Evolutionary conservation across 1,140 invertebrate genomes (phyloP).

Genomic region (Pseudoatta argentina): DNA sequence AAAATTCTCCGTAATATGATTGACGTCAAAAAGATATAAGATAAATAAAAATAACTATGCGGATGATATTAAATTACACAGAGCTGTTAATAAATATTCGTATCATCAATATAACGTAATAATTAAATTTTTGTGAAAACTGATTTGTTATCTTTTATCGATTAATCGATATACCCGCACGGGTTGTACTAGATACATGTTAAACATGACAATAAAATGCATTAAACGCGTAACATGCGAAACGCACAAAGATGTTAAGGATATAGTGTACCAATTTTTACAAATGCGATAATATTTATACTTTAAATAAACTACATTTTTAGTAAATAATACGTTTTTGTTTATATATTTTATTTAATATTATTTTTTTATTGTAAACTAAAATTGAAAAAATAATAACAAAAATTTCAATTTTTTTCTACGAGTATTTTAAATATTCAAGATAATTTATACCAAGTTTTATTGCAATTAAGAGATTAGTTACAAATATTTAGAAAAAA

Average conservation of each 20-base stretch:
- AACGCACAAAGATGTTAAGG: neutral
- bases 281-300: too few species aligned
- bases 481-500: too few species aligned
- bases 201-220: neutral
- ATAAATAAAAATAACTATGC: neutral
- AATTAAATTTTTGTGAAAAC: neutral
- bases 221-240: neutral
- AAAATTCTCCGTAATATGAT: neutral
- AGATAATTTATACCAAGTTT: too few species aligned
- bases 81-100: neutral
- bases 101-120: slow-evolving; percentile 2
- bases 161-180: slow-evolving; percentile 5
- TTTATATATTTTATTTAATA: too few species aligned
- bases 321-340: too few species aligned
- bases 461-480: too few species aligned
- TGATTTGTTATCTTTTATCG: neutral
- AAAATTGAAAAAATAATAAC: too few species aligned
- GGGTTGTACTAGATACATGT: neutral
- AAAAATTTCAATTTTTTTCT: too few species aligned
- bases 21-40: neutral
- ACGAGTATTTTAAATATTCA: too few species aligned
- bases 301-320: too few species aligned
- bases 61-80: neutral
- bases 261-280: too few species aligned
- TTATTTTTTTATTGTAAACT: too few species aligned